Conservation (phyloP, 2,797 vertebrate species). For the Taenioides sp. region DNA sequence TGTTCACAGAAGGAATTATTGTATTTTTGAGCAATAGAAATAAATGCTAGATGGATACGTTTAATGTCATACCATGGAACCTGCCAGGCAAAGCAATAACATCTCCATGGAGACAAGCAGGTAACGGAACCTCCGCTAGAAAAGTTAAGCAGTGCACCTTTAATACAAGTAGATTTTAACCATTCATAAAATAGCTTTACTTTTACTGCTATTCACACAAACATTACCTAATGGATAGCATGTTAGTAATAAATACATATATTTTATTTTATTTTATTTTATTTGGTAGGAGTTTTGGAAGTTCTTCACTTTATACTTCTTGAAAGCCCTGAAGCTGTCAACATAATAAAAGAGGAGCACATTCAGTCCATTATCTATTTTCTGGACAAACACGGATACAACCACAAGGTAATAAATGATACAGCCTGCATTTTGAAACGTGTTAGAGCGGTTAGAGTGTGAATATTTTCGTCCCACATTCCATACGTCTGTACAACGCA, state of each 20-base stretch:
- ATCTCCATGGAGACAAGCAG: no score
- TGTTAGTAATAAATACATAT: not conserved
- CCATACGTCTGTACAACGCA: no score
- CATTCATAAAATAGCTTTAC: not conserved
- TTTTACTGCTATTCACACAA: not conserved
- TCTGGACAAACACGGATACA: conserved; percentile 91
- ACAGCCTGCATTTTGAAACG: not conserved
- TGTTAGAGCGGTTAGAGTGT: no score
- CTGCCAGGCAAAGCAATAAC: no score
- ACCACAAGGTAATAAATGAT: conserved; percentile 82
- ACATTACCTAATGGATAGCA: not conserved
- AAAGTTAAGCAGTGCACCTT: no score
- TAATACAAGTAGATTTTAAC: no score
- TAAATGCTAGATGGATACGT: no score
- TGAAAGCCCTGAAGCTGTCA: conserved; percentile 93
- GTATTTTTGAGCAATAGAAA: no score
- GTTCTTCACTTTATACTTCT: conserved; percentile 92
- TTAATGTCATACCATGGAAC: no score
- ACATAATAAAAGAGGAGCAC: conserved; percentile 91
- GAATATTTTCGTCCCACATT: no score
- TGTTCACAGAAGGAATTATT: no score
- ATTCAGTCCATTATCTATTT: conserved; percentile 92
- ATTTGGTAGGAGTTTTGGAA: conserved; percentile 86
- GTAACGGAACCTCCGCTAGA: no score
- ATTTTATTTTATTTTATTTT: conserved; percentile 14